Conservation (phyloP, 1,140 invertebrate genomes). For the Habropoda laboriosa region DNA sequence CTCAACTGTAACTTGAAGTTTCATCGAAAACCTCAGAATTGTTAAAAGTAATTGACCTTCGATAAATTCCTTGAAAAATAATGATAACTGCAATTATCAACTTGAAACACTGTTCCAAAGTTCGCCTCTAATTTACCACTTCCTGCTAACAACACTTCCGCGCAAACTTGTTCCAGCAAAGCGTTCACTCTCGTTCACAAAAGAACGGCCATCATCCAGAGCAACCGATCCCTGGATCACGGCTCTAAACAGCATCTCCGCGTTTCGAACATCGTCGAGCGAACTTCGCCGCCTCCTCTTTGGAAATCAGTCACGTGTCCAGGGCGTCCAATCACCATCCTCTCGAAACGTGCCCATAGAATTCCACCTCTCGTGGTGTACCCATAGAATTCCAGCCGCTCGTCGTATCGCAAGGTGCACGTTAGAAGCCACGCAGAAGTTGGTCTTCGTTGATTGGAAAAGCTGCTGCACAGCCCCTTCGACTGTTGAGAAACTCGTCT, state of each 20-base stretch:
- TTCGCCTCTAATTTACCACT: not conserved
- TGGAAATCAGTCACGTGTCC: constrained; percentile 9
- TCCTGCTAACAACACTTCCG: not conserved
- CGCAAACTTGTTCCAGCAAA: no score
- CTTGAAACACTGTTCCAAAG: not conserved
- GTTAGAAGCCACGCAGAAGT: not conserved
- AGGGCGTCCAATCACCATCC: not conserved
- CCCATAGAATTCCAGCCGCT: not conserved
- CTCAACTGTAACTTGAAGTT: no score
- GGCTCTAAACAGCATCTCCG: not conserved
- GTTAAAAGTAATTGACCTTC: no score
- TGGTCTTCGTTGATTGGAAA: not conserved
- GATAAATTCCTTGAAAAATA: no score
- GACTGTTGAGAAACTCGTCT: not conserved
- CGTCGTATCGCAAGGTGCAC: no score
- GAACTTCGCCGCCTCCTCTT: not conserved
- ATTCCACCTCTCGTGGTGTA: not conserved
- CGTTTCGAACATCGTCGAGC: not conserved
- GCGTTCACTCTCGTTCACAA: not conserved
- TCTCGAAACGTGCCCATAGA: not conserved
- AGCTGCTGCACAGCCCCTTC: not conserved
- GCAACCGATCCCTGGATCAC: not conserved
- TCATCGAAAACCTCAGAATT: no score
- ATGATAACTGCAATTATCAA: not conserved
- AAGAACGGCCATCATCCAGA: not conserved